Conservation (phyloP, 2,888 invertebrate genomes). For the Andrena trimmerana region DNA sequence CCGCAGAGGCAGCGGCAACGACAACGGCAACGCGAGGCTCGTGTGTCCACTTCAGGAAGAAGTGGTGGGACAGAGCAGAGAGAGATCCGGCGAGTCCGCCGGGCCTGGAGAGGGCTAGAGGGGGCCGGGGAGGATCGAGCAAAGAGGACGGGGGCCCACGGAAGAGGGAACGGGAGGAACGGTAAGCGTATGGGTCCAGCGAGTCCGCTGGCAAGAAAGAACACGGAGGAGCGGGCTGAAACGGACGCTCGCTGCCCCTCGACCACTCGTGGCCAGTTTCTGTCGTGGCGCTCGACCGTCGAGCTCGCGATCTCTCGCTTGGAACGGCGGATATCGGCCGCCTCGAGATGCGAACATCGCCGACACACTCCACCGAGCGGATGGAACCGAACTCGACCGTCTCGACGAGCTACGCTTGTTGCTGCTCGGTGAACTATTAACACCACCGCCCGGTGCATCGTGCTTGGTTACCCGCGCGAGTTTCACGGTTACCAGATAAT, state of each 20-base stretch:
- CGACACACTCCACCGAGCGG: not conserved
- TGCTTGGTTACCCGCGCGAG: not conserved
- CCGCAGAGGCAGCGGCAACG: slow-evolving; percentile 33
- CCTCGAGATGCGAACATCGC: slow-evolving; percentile 70
- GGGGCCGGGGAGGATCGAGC: slow-evolving; percentile 38
- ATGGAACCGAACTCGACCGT: slow-evolving; percentile 15
- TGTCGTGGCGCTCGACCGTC: slow-evolving; percentile 81
- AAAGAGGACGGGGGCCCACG: slow-evolving; percentile 43
- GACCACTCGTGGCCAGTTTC: slow-evolving; percentile 78
- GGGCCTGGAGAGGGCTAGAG: slow-evolving; percentile 15
- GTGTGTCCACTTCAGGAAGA: slow-evolving; percentile 35
- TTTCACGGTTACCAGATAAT: not conserved
- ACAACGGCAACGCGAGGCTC: slow-evolving; percentile 29
- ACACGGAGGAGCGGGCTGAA: slow-evolving; percentile 61
- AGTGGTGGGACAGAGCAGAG: slow-evolving; percentile 25
- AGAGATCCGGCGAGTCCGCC: slow-evolving; percentile 1
- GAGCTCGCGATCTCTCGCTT: slow-evolving; percentile 72
- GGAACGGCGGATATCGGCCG: slow-evolving; percentile 48
- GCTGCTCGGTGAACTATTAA: slow-evolving; percentile 17
- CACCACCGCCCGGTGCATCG: not conserved
- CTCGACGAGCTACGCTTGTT: slow-evolving; percentile 8
- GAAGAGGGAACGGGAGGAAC: slow-evolving; percentile 59
- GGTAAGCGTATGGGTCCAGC: slow-evolving; percentile 50
- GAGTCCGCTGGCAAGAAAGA: slow-evolving; percentile 55
- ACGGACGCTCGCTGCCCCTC: slow-evolving; percentile 62